Evolutionary conservation across 2,888 invertebrate genomes (phyloP), one percentile per base, ranked within the genome.

Genomic region (Adelphocoris suturalis): DNA sequence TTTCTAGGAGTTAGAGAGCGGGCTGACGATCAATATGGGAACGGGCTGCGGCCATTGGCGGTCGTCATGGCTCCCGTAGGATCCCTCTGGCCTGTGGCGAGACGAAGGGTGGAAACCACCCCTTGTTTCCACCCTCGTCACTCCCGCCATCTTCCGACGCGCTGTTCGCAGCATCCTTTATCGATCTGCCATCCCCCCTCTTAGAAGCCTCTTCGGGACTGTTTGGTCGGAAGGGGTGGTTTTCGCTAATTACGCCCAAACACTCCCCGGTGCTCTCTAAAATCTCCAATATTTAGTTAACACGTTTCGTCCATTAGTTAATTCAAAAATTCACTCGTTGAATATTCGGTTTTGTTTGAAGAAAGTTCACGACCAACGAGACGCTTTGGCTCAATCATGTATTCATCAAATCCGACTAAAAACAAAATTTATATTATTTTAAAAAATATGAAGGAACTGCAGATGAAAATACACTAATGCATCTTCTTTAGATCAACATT

Each of bases 21-120:
- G 78, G n/a, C 82, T 52, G 46, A 27, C 1, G 86, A 86, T 86
- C 86, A 86, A 86, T 86, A 86, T 68, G 86, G 86, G 86, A 61
- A 46, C 46, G n/a, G 19, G 85, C 82, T 19, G 55, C 86, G 86
- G 86, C 86, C 86, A 86, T 86, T 86, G 86, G 86, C 76, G 47
- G 86, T 86, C 68, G 86, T 76, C 86, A 86, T 86, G 75, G 76
- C 68, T 47, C 61, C 86, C 37, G 85, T 16, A 57, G 57, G 68
- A 85, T 85, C 85, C 57, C 61, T 37, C 23, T 16, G 37, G 37
- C 14, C 16, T 14, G 7, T 0, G 78, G 16, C 37, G 16, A 9
- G 78, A 46, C 19, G 78, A n/a, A 80, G 78, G 78, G 78, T 80
- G 78, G 19, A 80, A 47, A 80, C 46, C 28, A n/a, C n/a, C 46